A percentile compares a stretch with the other conserved stretches of the same genome.
Conservation (phyloP, 2,113 vertebrate genomes). For the Brachypteracias leptosomus region DNA sequence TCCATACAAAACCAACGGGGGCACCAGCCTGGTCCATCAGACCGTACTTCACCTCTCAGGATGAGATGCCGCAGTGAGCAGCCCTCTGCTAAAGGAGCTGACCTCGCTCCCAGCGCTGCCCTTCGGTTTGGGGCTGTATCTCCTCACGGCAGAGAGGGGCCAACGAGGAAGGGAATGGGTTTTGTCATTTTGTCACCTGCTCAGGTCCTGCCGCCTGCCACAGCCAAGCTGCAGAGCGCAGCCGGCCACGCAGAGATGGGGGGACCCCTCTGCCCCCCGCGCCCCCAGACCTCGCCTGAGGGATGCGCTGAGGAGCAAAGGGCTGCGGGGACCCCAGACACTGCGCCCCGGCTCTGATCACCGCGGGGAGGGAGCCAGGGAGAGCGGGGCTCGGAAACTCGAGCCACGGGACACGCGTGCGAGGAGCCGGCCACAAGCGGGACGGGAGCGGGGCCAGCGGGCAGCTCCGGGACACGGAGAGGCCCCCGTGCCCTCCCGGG, state of each 20-base stretch:
- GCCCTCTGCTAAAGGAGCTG: not conserved
- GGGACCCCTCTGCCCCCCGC: not conserved
- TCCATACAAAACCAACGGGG: not conserved
- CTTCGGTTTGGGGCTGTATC: not conserved
- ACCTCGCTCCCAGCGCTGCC: not conserved
- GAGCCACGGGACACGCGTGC: not conserved
- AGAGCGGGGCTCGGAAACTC: too few relatives aligned
- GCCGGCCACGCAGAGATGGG: not conserved
- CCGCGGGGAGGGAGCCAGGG: too few relatives aligned
- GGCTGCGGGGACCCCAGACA: not conserved
- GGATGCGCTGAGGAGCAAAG: not conserved
- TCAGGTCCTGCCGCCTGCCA: not conserved
- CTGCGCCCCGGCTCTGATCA: not conserved
- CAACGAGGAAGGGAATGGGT: accelerated
- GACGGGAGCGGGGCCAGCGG: not conserved
- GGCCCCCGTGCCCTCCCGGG: not conserved
- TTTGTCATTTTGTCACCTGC: not conserved
- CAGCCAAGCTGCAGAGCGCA: not conserved
- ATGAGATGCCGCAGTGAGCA: not conserved
- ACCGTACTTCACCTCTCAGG: not conserved
- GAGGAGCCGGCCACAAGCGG: not conserved
- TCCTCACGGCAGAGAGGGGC: not conserved
- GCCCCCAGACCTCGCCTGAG: not conserved
- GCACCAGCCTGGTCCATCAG: not conserved
- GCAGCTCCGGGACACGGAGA: not conserved